Base-by-base conservation (phyloP, 53 echinoderm and acorn worm genomes). In the Luidia sarsii region DNA sequence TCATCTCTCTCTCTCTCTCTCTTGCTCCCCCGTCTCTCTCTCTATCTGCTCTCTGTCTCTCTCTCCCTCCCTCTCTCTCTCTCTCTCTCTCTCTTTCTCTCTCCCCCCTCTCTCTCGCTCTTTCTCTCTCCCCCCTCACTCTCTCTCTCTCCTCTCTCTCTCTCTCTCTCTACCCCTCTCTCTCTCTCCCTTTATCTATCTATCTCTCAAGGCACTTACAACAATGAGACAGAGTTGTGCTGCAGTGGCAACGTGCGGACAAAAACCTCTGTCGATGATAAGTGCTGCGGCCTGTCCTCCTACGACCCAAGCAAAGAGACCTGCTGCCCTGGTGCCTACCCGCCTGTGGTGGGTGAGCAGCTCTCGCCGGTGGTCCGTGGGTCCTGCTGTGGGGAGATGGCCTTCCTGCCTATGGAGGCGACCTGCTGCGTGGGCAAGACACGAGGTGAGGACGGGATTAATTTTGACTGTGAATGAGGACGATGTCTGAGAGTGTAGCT, bases 231-330 rank as follows among this genome's bases (percentile, higher is more conserved):
- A 22, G 83, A 92, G 20, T 65, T 92, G 2, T 95, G 95, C 50
- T 95, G 95, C 36, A 80, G 80, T n/a, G 52, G 64, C 20, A 63
- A 72, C 51, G 15, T 82, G 15, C 74, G 57, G 1, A 30, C 36
- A 16, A 92, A 80, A 59, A 30, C 75, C 16, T 35, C 64, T 13
- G 49, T 65, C 14, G 39, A n/a, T 19, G 84, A 90, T 19, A 48
- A 20, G 16, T 93, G 96, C 45, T 96, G 96, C 49, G 91, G 86
- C 18, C 14, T 34, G 39, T 46, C 38, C 30, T 72, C 82, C 71
- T 96, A 88, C 66, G 80, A 93, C 29, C 80, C 88, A 9, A 57
- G 37, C 19, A 85, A 48, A 9, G 82, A 96, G 63, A 93, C 92
- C 0, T 96, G 96, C 68, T 96, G 96, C 35, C 14, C 61, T 3